Evolutionary conservation across 2,888 invertebrate species (phyloP), one percentile per base, ranked within the genome.

Genomic region (Epinotia ramella): DNA sequence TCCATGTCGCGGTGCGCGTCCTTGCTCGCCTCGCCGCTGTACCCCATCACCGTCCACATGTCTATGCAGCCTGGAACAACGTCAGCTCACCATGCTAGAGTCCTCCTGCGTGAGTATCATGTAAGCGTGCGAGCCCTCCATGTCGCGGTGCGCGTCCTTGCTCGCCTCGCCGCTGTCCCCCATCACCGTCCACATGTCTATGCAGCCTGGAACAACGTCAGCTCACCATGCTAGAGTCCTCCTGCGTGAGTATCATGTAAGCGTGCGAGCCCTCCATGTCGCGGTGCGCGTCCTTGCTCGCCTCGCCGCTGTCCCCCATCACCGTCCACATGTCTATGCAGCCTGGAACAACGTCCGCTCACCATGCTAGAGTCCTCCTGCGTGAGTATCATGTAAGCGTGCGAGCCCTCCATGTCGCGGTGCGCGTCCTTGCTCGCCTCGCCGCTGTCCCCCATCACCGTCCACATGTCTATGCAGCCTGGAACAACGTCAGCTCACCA

Each of bases 101-200:
- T 98, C 97, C 69, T 96, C 96, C 86, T 99, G 97, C 59, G 98
- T 97, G 1, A 99, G 95, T 77, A 99, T 96, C 86, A 99, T 96
- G 88, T 98, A 98, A 0, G 98, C 97, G 87, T 99, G 99, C 2
- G 95, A 91, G 40, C 96, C 96, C 73, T 96, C 96, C 77, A 95
- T 93, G 73, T 96, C 96, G 0, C 93, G 88, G 73, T 91, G 91
- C 0, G 91, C 87, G 44, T 91, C 94, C 1, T 18, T 92, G 90
- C 2, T 94, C 84, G 3, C 92, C 89, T 89, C 93, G 5, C 91
- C 88, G 16, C 95, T 88, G 73, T 96, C 96, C 68, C 97, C 97
- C 80, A 96, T 96, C 6, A 99, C 97, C 0, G 99, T 99, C 99
- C 99, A 99, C 96, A 99, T 98, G 91, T 99, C 98, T 46, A 20